A percentile compares a stretch with the other conserved stretches of the same genome.
Evolutionary conservation across 2,888 invertebrate genomes (phyloP).

Genomic region (Pandemis cinnamomeana): DNA sequence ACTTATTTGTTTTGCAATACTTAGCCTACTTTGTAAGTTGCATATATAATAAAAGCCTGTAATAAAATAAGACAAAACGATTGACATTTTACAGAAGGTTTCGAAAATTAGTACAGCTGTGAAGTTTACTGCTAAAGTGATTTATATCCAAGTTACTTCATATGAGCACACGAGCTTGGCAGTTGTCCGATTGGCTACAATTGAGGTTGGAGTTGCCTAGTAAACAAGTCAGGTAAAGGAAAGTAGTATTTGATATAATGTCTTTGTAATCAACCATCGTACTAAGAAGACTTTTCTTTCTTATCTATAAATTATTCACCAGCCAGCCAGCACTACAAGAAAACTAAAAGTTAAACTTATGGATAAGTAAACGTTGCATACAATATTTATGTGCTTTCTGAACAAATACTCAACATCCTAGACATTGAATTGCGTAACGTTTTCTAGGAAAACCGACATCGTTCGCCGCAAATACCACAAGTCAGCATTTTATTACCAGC

Average conservation of each 20-base stretch:
- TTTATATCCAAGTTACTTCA: constrained; percentile 24
- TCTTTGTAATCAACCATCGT: neutral
- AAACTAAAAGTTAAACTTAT: too few species aligned
- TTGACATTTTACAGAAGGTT: neutral
- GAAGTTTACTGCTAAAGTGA: constrained; percentile 14
- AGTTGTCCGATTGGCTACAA: constrained; percentile 18
- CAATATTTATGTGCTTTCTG: neutral
- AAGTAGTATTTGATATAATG: constrained; percentile 6
- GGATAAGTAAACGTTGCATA: too few species aligned
- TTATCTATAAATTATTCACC: too few species aligned
- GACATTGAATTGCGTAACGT: constrained; percentile 4
- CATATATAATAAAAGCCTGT: neutral
- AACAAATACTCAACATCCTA: neutral
- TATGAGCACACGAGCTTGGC: constrained; percentile 15
- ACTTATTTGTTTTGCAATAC: too few species aligned
- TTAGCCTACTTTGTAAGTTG: neutral
- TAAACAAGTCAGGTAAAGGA: constrained; percentile 26
- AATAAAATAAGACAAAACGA: neutral
- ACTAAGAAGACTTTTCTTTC: too few species aligned
- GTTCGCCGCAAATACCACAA: neutral
- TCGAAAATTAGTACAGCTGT: neutral
- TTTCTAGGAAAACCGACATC: constrained; percentile 1
- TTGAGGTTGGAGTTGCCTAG: constrained; percentile 15
- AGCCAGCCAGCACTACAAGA: too few species aligned
- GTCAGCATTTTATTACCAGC: constrained; percentile 1